Evolutionary conservation across 2,113 vertebrate species (phyloP), one percentile per base, ranked within the genome.

Genomic region (Podocnemis expansa): DNA sequence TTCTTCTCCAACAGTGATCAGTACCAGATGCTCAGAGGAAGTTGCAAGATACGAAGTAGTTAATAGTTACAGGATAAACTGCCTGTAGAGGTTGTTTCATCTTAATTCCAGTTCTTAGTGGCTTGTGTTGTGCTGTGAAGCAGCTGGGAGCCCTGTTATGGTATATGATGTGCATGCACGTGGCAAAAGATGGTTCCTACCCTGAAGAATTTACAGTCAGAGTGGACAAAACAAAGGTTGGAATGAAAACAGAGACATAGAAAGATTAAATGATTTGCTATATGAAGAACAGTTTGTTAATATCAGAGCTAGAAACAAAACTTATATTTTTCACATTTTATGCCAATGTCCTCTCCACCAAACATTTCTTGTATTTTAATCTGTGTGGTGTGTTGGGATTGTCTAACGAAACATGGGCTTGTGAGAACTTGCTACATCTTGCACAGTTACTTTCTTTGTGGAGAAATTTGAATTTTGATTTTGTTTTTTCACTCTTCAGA

Each of bases 401-500:
- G 31, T 47, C 0, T 67, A 67, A 67, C 21, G 8, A 67, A 67
- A 67, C 34, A 67, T 13, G 14, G 49, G 34, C n/a, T 38, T 67
- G 17, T 67, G 34, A 67, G 63, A 67, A 67, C 4, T 38, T 67
- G 63, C 63, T 67, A n/a, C n/a, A n/a, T 67, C 34, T 21, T 67
- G 21, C 22, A 51, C 34, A 85, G 45, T 8, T 24, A 27, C 25
- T 10, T n/a, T 52, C 0, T 34, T 70, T 38, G 49, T 19, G 4
- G 4, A 6, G 45, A 16, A 54, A 87, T n/a, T 14, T 82, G n/a
- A 76, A 0, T 31, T 86, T 89, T 2, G 67, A n/a, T 86, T 89
- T 2, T 75, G 83, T 76, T 51, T 76, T 87, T 80, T 14, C n/a
- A 4, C 29, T 84, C 91, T 92, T 27, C 96, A 99, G 99, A 98